Conservation (phyloP, 37 sponge, comb jelly and placozoan genomes). For the Ianthella basta region DNA sequence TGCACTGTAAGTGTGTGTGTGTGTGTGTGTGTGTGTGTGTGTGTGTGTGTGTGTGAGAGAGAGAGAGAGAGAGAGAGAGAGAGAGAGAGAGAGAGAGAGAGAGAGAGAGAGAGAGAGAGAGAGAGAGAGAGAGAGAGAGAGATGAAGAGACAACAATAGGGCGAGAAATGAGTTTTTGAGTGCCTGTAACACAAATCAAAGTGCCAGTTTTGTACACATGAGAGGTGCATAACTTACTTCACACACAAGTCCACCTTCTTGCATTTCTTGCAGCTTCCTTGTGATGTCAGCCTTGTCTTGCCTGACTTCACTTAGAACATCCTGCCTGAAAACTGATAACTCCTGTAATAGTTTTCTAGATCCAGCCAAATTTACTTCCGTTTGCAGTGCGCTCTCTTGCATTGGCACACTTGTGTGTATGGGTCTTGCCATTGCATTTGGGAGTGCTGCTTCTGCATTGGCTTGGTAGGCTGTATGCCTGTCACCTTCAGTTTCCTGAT, state of each 20-base stretch:
- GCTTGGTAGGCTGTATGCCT: no score
- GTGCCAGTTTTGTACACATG: no score
- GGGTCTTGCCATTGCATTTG: no score
- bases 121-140: conserved; percentile 8
- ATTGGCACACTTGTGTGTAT: no score
- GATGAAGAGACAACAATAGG: neutral
- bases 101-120: conserved; percentile 4
- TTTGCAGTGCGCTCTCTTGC: no score
- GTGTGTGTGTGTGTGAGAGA: neutral
- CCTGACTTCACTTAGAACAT: neutral
- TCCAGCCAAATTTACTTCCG: neutral
- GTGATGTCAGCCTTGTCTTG: neutral
- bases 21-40: no score
- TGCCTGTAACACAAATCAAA: no score
- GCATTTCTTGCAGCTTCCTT: conserved; percentile 10
- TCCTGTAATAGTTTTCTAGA: neutral
- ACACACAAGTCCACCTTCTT: neutral
- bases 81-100: conserved; percentile 4
- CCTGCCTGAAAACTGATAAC: neutral
- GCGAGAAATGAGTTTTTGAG: no score
- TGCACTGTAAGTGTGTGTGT: no score
- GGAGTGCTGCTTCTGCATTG: no score
- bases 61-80: conserved; percentile 4
- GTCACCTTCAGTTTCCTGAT: no score
- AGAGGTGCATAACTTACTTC: no score